Evolutionary conservation across 2,797 vertebrate genomes (phyloP).

Genomic region (Trachops cirrhosus): DNA sequence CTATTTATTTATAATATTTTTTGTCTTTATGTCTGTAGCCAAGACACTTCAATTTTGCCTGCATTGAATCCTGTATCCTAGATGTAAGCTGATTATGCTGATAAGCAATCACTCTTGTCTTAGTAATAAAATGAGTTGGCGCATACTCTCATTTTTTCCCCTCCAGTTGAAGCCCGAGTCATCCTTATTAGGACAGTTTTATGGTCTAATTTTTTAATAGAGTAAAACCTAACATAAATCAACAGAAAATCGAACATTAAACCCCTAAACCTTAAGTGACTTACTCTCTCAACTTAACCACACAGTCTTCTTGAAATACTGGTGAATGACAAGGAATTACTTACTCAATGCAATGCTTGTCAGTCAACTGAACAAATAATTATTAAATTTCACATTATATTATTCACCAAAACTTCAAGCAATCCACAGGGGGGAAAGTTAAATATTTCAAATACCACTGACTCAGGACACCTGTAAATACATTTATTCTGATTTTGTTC

Average conservation of each 20-base stretch:
- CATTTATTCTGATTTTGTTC: neutral
- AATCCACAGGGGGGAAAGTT: slow-evolving; percentile 7
- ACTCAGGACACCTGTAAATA: slow-evolving; percentile 6
- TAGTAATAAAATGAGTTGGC: slow-evolving; percentile 72
- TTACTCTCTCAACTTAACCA: slow-evolving; percentile 33
- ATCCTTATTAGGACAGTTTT: slow-evolving; percentile 71
- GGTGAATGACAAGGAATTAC: slow-evolving; percentile 62
- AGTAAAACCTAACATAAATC: slow-evolving; percentile 72
- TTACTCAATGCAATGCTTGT: slow-evolving; percentile 57
- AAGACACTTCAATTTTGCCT: neutral
- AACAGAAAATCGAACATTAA: slow-evolving; percentile 52
- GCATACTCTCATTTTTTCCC: slow-evolving; percentile 46
- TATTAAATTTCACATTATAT: slow-evolving; percentile 42
- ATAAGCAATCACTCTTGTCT: slow-evolving; percentile 73
- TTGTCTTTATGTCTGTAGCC: neutral
- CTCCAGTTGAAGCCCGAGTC: slow-evolving; percentile 37
- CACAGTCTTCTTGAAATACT: slow-evolving; percentile 41
- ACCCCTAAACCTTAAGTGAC: slow-evolving; percentile 41
- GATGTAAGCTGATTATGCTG: slow-evolving; percentile 1
- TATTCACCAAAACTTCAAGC: slow-evolving; percentile 42
- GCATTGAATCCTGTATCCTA: neutral
- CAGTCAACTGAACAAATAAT: slow-evolving; percentile 49
- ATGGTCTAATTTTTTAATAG: slow-evolving; percentile 71
- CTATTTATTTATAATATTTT: neutral
- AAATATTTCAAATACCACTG: slow-evolving; percentile 39